Evolutionary conservation across 2,888 invertebrate genomes (phyloP).

Genomic region (Drosophila colorata): DNA sequence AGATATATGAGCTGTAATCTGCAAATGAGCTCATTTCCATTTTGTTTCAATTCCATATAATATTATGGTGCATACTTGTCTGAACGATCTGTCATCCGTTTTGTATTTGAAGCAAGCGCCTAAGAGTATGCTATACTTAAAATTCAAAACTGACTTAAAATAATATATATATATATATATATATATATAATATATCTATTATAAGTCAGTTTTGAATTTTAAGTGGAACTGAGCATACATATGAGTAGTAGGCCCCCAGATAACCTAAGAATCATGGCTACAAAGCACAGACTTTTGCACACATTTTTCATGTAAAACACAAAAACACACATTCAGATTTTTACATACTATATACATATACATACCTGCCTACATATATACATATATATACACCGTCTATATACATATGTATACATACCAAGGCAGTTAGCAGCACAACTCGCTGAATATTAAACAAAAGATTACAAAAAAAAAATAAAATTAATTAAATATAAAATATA

Average conservation of each 20-base stretch:
- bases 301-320: conserved; percentile 2
- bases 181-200: too few relatives aligned
- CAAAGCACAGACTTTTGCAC: conserved; percentile 1
- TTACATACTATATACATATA: conserved; percentile 1
- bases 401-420: conserved; percentile 2
- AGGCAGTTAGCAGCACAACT: conserved; percentile 38
- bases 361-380: not conserved
- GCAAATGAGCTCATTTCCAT: not conserved
- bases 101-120: not conserved
- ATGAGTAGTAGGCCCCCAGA: too few relatives aligned
- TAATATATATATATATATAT: not conserved
- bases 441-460: conserved; percentile 29
- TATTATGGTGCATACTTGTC: not conserved
- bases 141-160: too few relatives aligned
- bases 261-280: not conserved
- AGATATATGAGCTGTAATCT: not conserved
- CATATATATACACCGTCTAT: conserved; percentile 8
- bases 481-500: not conserved
- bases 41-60: not conserved
- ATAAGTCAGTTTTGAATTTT: too few relatives aligned
- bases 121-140: conserved; percentile 17
- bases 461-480: conserved; percentile 9
- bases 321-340: not conserved
- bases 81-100: not conserved
- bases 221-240: too few relatives aligned